Evolutionary conservation across 1,140 invertebrate genomes (phyloP), one percentile per base, ranked within the genome.

Genomic region (Anoplophora glabripennis): DNA sequence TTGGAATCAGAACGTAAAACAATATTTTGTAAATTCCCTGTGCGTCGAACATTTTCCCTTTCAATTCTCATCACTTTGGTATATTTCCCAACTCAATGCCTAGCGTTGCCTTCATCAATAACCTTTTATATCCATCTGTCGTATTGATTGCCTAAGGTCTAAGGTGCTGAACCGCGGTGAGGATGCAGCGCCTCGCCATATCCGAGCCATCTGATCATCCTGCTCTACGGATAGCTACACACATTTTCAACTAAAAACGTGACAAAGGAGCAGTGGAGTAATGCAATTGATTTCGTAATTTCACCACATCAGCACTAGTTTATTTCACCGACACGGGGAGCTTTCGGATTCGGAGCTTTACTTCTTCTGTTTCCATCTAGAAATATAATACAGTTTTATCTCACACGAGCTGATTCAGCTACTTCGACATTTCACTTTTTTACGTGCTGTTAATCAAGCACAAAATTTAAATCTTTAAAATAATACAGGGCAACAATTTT

Each of bases 91-190:
- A 51, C 48, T 36, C 21, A 51, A n/a, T 51, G 1, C 28, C 48
- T 12, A 15, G 17, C 34, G 35, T 15, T 35, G 11, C 48, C 48
- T 37, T 17, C 48, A 51, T 51, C 48, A 35, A 51, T 51, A 51
- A n/a, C n/a, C 28, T 35, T 51, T 51, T 51, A 51, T 51, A 37
- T 35, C 48, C 48, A n/a, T 51, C 48, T 51, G 48, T 51, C 12
- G 10, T 17, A 51, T 37, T 46, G 44, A 28, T 46, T 42, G 40
- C 7, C 40, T 8, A 42, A 46, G 3, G 44, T 17, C 44, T 17
- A 18, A 46, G 44, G 44, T 46, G 44, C 28, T 28, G 17, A 18
- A n/a, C 7, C 14, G 17, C 44, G 44, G 15, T 10, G 14, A 18
- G 44, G 21, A 28, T 28, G 21, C 17, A 46, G 44, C 44, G 12